phyloP scores from a whole-genome alignment of 2,888 invertebrate species.

The Tachina fera region DNA sequence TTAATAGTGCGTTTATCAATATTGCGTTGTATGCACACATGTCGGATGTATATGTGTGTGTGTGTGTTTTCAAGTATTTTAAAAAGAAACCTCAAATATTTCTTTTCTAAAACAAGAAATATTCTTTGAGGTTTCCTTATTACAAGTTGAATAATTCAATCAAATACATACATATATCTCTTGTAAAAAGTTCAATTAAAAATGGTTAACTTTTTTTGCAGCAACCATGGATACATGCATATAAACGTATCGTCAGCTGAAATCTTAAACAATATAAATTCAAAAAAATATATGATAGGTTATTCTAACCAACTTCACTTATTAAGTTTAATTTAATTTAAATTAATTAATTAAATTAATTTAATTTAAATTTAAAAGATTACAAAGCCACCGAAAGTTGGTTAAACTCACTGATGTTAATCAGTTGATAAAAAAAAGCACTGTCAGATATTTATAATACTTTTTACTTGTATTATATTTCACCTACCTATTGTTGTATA shows the following conservation, averaged over 20 bases:
- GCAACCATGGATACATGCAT: not conserved
- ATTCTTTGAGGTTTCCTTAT: constrained; percentile 7
- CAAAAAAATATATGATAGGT: not conserved
- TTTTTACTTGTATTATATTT: too few relatives aligned
- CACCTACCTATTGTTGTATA: too few relatives aligned
- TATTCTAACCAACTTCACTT: not conserved
- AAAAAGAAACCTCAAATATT: constrained; percentile 24
- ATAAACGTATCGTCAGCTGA: not conserved
- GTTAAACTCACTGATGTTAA: too few relatives aligned
- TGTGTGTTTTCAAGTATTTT: not conserved
- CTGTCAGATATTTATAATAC: too few relatives aligned
- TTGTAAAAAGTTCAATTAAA: not conserved
- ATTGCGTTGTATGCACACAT: not conserved
- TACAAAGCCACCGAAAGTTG: too few relatives aligned
- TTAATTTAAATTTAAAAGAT: too few relatives aligned
- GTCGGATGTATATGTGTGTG: not conserved
- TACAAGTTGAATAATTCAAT: not conserved
- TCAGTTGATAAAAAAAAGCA: too few relatives aligned
- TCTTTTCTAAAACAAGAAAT: not conserved
- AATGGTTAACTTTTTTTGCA: not conserved
- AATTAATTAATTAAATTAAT: too few relatives aligned
- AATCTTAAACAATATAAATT: too few relatives aligned
- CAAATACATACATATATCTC: not conserved
- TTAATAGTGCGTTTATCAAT: constrained; percentile 1
- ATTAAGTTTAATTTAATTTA: too few relatives aligned